Percentiles rank a stretch among this genome's conserved stretches.
phyloP scores from a whole-genome alignment of 2,113 vertebrate species.

The Phasianus colchicus region DNA sequence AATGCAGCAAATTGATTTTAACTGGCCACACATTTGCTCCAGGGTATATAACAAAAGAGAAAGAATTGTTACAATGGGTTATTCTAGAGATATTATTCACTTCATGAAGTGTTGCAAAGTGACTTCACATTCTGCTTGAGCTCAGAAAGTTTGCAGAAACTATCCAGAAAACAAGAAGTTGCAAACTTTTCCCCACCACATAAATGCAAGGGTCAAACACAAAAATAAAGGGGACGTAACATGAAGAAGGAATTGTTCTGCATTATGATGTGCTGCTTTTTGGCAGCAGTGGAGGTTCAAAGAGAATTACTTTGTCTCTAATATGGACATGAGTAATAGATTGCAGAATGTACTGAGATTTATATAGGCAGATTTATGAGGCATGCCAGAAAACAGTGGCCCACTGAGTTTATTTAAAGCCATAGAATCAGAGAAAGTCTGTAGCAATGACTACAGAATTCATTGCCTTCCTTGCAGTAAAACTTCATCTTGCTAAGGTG shows the following conservation, averaged over 20 bases:
- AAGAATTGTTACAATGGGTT: not conserved
- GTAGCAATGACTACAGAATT: constrained; percentile 44
- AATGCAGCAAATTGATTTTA: constrained; percentile 6
- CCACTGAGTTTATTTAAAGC: constrained; percentile 49
- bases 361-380: constrained; percentile 71
- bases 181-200: not conserved
- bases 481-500: constrained; percentile 1
- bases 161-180: not conserved
- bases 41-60: not conserved
- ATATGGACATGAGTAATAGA: constrained; percentile 71
- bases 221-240: constrained; percentile 16
- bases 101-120: not conserved
- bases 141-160: not conserved
- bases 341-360: constrained; percentile 64
- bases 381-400: constrained; percentile 60
- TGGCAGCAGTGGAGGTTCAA: constrained; percentile 61
- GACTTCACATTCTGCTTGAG: not conserved
- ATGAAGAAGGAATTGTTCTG: constrained; percentile 51
- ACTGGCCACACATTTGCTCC: rapidly evolving
- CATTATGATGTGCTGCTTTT: constrained; percentile 14
- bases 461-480: constrained; percentile 5
- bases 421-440: constrained; percentile 8
- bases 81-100: not conserved
- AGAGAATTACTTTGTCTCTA: constrained; percentile 67
- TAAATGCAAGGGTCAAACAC: not conserved